Percentiles rank a stretch among this genome's conserved stretches.
phyloP scores from a whole-genome alignment of 1,140 invertebrate genomes.

The Drosophila subpulchrella region DNA sequence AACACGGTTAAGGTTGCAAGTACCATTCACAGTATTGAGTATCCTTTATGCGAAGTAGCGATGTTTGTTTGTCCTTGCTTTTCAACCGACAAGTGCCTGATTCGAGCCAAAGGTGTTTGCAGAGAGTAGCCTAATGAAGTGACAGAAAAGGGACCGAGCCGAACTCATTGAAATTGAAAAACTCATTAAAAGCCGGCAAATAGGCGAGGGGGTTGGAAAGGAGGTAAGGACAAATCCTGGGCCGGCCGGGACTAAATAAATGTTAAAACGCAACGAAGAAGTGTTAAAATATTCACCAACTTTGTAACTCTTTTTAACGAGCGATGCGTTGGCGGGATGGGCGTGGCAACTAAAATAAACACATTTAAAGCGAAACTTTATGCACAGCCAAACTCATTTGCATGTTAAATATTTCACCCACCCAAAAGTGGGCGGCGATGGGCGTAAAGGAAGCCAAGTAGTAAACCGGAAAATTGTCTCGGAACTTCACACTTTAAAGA shows the following conservation, averaged over 20 bases:
- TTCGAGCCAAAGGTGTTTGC: constrained; percentile 33
- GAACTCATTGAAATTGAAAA: constrained; percentile 53
- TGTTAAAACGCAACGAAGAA: constrained; percentile 79
- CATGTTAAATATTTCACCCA: constrained; percentile 81
- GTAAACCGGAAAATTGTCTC: constrained; percentile 61
- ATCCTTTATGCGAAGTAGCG: constrained; percentile 11
- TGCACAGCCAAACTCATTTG: constrained; percentile 82
- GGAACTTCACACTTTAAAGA: constrained; percentile 76
- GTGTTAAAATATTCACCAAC: constrained; percentile 83
- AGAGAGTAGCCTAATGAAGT: constrained; percentile 41
- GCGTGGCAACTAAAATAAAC: constrained; percentile 80
- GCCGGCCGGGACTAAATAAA: constrained; percentile 69
- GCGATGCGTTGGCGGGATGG: constrained; percentile 35
- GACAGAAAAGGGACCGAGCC: constrained; percentile 41
- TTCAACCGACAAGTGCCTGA: constrained; percentile 16
- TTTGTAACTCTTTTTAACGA: constrained; percentile 83
- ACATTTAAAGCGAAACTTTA: constrained; percentile 83
- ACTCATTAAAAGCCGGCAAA: constrained; percentile 45
- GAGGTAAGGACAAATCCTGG: constrained; percentile 23
- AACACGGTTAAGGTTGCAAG: neutral
- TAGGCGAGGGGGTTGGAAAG: neutral
- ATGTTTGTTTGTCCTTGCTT: constrained; percentile 17
- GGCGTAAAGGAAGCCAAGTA: constrained; percentile 3
- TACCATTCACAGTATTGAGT: constrained; percentile 3
- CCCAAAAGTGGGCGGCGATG: constrained; percentile 3